Conservation (phyloP, 2,888 invertebrate species). For the Abrostola triplasia region DNA sequence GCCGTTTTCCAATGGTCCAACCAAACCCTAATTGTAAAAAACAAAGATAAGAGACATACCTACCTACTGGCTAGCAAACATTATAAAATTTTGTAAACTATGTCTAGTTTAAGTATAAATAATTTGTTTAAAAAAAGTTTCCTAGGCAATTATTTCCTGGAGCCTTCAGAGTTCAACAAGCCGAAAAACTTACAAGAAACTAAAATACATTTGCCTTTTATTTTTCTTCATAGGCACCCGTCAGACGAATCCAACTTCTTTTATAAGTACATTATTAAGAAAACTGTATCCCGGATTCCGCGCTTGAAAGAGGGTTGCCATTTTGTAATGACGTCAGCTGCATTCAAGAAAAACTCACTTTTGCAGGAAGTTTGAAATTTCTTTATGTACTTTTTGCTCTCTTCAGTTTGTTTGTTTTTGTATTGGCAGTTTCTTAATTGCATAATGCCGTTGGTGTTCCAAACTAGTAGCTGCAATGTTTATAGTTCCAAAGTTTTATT, state of each 20-base stretch:
- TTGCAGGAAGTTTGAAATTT: constrained; percentile 39
- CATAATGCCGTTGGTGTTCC: constrained; percentile 9
- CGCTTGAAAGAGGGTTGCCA: constrained; percentile 14
- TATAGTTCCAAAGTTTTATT: constrained; percentile 5
- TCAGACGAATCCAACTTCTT: neutral
- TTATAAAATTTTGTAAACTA: too few relatives aligned
- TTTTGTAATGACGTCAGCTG: constrained; percentile 55
- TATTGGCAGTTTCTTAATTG: constrained; percentile 44
- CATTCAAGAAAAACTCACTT: constrained; percentile 52
- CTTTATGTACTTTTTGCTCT: constrained; percentile 27
- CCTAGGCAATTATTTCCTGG: too few relatives aligned
- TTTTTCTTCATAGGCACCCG: constrained; percentile 3
- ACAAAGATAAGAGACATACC: too few relatives aligned
- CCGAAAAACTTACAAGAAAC: neutral
- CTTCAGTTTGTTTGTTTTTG: constrained; percentile 37
- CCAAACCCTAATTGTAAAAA: too few relatives aligned
- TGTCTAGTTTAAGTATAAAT: too few relatives aligned
- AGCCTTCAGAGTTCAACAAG: neutral
- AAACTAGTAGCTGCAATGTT: constrained; percentile 12
- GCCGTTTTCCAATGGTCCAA: too few relatives aligned
- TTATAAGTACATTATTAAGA: neutral
- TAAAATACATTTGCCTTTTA: neutral
- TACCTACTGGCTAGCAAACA: too few relatives aligned
- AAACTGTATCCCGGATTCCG: constrained; percentile 12
- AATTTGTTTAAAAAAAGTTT: too few relatives aligned